phyloP scores from a whole-genome alignment of 2,888 invertebrate species.

The Herminia tarsipennalis region DNA sequence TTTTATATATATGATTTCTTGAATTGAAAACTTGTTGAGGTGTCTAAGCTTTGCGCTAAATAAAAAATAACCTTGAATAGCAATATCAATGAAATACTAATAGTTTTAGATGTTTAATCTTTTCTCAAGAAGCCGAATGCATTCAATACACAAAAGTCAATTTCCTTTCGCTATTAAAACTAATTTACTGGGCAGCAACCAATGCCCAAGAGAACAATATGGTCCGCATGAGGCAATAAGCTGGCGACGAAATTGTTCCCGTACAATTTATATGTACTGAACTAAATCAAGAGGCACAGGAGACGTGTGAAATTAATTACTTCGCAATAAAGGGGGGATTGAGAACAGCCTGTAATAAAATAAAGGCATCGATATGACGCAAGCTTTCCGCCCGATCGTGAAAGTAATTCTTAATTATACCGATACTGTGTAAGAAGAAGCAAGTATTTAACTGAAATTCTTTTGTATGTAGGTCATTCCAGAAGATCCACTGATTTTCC shows the following conservation, averaged over 20 bases:
- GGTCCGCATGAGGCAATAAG: conserved; percentile 42
- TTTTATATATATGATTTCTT: too few relatives aligned
- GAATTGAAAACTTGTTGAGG: too few relatives aligned
- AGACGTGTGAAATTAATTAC: conserved; percentile 64
- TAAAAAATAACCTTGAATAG: too few relatives aligned
- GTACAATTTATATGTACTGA: conserved; percentile 48
- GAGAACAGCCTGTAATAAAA: conserved; percentile 52
- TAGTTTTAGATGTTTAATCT: background rate
- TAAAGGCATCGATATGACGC: conserved; percentile 50
- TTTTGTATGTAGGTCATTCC: too few relatives aligned
- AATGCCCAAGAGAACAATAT: conserved; percentile 51
- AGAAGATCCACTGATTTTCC: too few relatives aligned
- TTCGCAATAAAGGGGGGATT: conserved; percentile 52
- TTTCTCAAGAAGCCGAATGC: background rate
- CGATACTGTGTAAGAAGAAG: too few relatives aligned
- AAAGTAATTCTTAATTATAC: conserved; percentile 44
- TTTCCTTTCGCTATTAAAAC: conserved; percentile 46
- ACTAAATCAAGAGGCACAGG: conserved; percentile 49
- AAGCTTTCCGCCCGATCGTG: conserved; percentile 37
- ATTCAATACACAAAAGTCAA: background rate
- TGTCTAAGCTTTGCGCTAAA: too few relatives aligned
- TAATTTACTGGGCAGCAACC: conserved; percentile 44
- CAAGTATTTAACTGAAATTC: too few relatives aligned
- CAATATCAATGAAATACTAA: background rate
- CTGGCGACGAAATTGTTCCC: conserved; percentile 36